Evolutionary conservation across 2,797 vertebrate genomes (phyloP).

Genomic region (Rhabdophis nuchalis): DNA sequence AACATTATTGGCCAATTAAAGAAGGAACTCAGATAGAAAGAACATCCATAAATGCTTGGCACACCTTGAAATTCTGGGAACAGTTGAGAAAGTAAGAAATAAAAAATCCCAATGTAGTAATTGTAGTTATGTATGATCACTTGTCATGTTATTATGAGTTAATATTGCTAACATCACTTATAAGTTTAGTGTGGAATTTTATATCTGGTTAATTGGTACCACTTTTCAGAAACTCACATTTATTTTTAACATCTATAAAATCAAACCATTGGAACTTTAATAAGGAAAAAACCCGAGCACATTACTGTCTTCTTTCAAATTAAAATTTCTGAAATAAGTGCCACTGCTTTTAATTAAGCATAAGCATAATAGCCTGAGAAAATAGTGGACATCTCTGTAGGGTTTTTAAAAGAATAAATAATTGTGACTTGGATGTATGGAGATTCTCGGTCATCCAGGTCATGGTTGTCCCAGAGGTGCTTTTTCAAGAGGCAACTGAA

Average conservation of each 20-base stretch:
- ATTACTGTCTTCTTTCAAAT: neutral
- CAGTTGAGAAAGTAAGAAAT: conserved; percentile 83
- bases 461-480: too few species aligned
- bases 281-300: neutral
- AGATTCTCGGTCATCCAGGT: too few species aligned
- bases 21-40: conserved; percentile 85
- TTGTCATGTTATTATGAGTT: neutral
- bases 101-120: neutral
- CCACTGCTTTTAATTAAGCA: neutral
- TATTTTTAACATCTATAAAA: neutral
- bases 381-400: neutral
- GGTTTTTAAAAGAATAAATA: neutral
- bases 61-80: conserved; percentile 87
- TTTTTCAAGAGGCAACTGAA: too few species aligned
- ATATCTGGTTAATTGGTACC: neutral
- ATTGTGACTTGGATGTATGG: neutral
- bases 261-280: neutral
- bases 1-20: conserved; percentile 86
- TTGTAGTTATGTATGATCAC: neutral
- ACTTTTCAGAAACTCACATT: neutral
- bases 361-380: neutral
- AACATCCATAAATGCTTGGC: conserved; percentile 79
- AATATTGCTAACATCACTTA: neutral
- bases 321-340: neutral
- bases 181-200: conserved; percentile 12